Evolutionary conservation across 2,888 invertebrate species (phyloP).

Genomic region (Tipula unca): DNA sequence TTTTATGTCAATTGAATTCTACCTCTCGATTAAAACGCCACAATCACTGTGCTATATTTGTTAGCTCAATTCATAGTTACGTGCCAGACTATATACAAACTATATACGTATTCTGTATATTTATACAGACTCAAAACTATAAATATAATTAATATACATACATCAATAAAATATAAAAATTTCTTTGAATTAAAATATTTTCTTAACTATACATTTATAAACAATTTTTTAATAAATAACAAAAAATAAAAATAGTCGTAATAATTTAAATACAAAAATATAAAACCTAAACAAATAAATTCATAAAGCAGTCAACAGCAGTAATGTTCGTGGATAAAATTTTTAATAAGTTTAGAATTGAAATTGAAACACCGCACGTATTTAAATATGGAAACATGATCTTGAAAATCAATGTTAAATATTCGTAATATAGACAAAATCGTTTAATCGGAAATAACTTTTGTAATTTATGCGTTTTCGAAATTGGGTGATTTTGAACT

Average conservation of each 20-base stretch:
- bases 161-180: not conserved
- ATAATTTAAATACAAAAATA: not conserved
- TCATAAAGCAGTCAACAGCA: not conserved
- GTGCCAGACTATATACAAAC: too few species aligned
- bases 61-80: too few species aligned
- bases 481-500: not conserved
- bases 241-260: not conserved
- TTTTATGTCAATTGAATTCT: too few species aligned
- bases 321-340: not conserved
- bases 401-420: not conserved
- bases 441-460: not conserved
- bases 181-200: not conserved
- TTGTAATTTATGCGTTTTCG: not conserved
- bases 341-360: not conserved
- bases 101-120: too few species aligned
- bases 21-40: too few species aligned
- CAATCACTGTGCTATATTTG: too few species aligned
- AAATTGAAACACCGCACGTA: not conserved
- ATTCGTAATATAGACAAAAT: not conserved
- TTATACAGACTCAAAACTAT: too few species aligned
- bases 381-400: not conserved
- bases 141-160: too few species aligned
- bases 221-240: not conserved
- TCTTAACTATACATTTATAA: not conserved
- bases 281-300: not conserved